Conservation (phyloP, 2,113 vertebrate species). For the Cryptomyrus ogoouensis region DNA sequence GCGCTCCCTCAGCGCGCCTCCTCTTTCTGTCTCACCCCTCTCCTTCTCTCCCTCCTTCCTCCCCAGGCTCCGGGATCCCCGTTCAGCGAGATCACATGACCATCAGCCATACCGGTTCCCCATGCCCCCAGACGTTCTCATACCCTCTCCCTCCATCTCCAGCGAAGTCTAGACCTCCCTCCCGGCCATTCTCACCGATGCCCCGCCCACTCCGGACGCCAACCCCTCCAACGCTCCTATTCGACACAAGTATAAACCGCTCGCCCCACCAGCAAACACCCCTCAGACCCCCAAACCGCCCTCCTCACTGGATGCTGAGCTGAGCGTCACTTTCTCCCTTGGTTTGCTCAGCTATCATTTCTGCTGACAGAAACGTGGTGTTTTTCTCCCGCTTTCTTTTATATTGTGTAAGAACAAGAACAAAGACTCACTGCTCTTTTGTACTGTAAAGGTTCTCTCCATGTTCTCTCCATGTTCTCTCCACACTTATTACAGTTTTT, state of each 20-base stretch:
- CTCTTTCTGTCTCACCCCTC: constrained; percentile 9
- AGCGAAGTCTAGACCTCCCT: constrained; percentile 70
- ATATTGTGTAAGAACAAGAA: not conserved
- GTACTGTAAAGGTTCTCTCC: not conserved
- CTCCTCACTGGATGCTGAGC: not conserved
- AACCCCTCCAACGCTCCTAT: constrained; percentile 57
- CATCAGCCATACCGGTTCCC: constrained; percentile 70
- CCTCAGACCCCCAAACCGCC: not conserved
- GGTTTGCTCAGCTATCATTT: not conserved
- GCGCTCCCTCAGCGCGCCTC: not conserved
- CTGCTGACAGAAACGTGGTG: not conserved
- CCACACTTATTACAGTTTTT: not conserved
- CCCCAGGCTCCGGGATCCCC: constrained; percentile 70
- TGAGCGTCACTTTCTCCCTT: not conserved
- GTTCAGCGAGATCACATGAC: constrained; percentile 84
- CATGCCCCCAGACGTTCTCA: constrained; percentile 72
- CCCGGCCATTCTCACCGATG: constrained; percentile 39
- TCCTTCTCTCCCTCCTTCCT: constrained; percentile 3
- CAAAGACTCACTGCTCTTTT: not conserved
- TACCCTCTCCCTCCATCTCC: constrained; percentile 73
- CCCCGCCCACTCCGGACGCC: constrained; percentile 47
- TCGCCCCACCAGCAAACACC: not conserved
- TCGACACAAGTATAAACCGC: constrained; percentile 62
- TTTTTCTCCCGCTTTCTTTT: not conserved
- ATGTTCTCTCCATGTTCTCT: not conserved